Conservation (phyloP, 2,888 invertebrate species). For the Charanyca ferruginea region DNA sequence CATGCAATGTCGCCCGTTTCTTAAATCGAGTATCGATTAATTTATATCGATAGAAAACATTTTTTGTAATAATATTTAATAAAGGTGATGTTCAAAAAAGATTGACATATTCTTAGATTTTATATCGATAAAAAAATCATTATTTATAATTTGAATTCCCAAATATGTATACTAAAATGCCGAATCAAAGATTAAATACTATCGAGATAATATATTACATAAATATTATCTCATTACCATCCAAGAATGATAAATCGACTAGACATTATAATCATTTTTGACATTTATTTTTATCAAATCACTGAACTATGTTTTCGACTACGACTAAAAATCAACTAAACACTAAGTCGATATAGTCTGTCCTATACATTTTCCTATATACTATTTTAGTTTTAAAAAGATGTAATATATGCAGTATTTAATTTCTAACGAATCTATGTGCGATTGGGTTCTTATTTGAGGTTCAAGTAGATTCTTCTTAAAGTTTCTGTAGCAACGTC, state of each 20-base stretch:
- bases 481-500: constrained; percentile 53
- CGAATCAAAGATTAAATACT: background rate
- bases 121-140: constrained; percentile 13
- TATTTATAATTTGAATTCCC: background rate
- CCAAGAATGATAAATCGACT: no score
- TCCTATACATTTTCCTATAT: constrained; percentile 39
- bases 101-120: background rate
- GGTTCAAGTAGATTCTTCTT: constrained; percentile 68
- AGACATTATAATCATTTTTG: no score
- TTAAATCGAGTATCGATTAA: constrained; percentile 14
- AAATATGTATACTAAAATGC: constrained; percentile 11
- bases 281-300: background rate
- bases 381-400: constrained; percentile 12
- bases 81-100: constrained; percentile 17
- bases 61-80: constrained; percentile 8
- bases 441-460: constrained; percentile 71
- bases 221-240: background rate
- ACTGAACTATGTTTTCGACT: constrained; percentile 12
- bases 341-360: constrained; percentile 14
- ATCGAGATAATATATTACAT: constrained; percentile 6
- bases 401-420: constrained; percentile 55
- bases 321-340: background rate
- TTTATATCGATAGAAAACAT: background rate
- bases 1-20: constrained; percentile 5
- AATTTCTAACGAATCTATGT: constrained; percentile 32